Evolutionary conservation across 2,113 vertebrate genomes (phyloP).

Genomic region (Toxostoma redivivum): DNA sequence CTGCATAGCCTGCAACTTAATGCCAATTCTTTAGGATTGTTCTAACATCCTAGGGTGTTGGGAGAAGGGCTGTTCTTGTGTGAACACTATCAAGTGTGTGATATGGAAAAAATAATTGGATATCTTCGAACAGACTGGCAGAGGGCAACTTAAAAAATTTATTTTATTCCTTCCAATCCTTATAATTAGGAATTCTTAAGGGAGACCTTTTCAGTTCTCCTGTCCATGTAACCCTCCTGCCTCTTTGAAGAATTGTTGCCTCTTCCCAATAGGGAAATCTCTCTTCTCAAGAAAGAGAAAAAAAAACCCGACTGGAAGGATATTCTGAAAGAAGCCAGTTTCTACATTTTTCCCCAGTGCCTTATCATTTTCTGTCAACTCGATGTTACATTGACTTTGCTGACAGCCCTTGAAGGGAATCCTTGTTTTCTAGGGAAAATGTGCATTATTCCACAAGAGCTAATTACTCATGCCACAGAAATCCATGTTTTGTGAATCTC

Average conservation of each 20-base stretch:
- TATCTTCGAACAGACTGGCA: slow-evolving; percentile 25
- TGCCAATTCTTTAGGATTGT: background rate
- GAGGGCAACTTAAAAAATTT: slow-evolving; percentile 47
- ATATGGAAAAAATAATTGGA: slow-evolving; percentile 27
- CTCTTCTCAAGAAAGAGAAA: background rate
- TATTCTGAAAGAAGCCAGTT: slow-evolving; percentile 3
- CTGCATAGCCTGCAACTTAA: background rate
- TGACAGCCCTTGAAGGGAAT: slow-evolving; percentile 21
- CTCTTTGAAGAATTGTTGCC: slow-evolving; percentile 30
- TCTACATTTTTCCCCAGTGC: background rate
- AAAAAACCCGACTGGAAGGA: background rate
- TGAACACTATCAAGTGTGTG: background rate
- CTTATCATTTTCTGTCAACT: slow-evolving; percentile 20
- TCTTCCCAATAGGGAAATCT: background rate
- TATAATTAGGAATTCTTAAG: slow-evolving; percentile 50
- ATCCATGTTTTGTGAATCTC: background rate
- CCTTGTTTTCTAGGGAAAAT: background rate
- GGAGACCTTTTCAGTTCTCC: slow-evolving; percentile 4
- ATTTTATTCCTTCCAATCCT: slow-evolving; percentile 34
- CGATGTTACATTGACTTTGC: background rate
- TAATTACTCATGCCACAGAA: slow-evolving; percentile 9
- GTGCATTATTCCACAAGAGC: background rate
- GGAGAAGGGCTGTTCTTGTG: background rate
- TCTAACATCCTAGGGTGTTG: background rate
- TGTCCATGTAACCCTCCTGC: background rate